A percentile compares a stretch with the other conserved stretches of the same genome.
Conservation (phyloP, 2,888 invertebrate species). For the Oxyteleia sp. region DNA sequence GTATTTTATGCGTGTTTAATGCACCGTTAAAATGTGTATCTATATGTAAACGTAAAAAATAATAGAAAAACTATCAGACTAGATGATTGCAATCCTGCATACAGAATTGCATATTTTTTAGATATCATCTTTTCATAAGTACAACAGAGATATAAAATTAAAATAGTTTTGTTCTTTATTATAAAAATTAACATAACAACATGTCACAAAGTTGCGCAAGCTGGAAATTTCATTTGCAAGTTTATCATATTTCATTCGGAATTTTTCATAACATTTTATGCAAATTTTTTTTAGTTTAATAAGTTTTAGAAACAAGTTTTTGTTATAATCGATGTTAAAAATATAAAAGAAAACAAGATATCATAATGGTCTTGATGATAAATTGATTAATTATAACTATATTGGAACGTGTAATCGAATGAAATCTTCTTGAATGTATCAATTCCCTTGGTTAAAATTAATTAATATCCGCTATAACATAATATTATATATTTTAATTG, state of each 20-base stretch:
- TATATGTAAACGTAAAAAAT: background rate
- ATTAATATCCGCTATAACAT: background rate
- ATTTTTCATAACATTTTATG: background rate
- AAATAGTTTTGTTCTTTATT: constrained; percentile 9
- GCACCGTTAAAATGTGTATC: background rate
- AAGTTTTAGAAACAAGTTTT: too few relatives aligned
- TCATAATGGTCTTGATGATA: background rate
- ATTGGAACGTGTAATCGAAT: background rate
- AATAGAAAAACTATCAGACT: background rate
- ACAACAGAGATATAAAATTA: constrained; percentile 5
- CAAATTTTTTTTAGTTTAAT: too few relatives aligned
- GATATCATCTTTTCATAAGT: constrained; percentile 13
- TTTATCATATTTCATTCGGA: background rate
- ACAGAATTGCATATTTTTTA: background rate
- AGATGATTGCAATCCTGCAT: background rate
- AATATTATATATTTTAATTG: background rate
- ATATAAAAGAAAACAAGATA: too few relatives aligned
- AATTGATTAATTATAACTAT: background rate
- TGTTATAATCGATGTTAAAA: too few relatives aligned
- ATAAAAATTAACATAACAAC: constrained; percentile 15
- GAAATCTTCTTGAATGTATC: background rate
- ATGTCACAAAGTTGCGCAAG: background rate
- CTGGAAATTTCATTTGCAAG: background rate
- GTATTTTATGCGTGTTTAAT: background rate
- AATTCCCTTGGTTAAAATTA: background rate